These are phyloP conservation scores for Aromia moschata DNA, from an alignment of 2,888 invertebrate species.

Conservation along the genomic window DNA sequence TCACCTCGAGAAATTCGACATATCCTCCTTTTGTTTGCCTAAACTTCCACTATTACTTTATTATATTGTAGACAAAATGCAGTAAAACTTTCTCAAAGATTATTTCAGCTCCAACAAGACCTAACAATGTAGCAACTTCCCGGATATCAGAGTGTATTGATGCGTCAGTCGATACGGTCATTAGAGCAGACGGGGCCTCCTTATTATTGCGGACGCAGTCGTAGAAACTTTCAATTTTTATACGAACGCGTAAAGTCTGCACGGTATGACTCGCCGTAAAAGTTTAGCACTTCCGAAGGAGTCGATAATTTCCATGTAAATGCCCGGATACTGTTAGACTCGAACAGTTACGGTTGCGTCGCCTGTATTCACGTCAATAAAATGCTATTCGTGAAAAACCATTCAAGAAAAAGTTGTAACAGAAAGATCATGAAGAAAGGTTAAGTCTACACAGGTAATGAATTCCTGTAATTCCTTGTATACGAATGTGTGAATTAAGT, in stretches of 20 bases:
- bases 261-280: background rate
- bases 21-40: too few relatives aligned
- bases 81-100: background rate
- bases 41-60: background rate
- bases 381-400: too few relatives aligned
- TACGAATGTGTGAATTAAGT: too few relatives aligned
- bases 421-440: too few relatives aligned
- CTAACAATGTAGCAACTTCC: background rate
- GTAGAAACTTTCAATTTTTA: slow-evolving; percentile 19
- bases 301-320: slow-evolving; percentile 57
- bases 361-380: too few relatives aligned
- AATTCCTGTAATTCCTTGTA: too few relatives aligned
- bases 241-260: slow-evolving; percentile 10
- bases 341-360: slow-evolving; percentile 47
- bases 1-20: too few relatives aligned
- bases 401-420: too few relatives aligned
- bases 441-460: too few relatives aligned
- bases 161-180: background rate
- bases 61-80: background rate
- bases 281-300: slow-evolving; percentile 36
- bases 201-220: slow-evolving; percentile 10
- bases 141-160: background rate
- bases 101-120: background rate
- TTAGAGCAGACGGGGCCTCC: background rate
- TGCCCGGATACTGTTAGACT: slow-evolving; percentile 50